Evolutionary conservation across 1,140 invertebrate species (phyloP).

Genomic region (Drosophila nasuta): DNA sequence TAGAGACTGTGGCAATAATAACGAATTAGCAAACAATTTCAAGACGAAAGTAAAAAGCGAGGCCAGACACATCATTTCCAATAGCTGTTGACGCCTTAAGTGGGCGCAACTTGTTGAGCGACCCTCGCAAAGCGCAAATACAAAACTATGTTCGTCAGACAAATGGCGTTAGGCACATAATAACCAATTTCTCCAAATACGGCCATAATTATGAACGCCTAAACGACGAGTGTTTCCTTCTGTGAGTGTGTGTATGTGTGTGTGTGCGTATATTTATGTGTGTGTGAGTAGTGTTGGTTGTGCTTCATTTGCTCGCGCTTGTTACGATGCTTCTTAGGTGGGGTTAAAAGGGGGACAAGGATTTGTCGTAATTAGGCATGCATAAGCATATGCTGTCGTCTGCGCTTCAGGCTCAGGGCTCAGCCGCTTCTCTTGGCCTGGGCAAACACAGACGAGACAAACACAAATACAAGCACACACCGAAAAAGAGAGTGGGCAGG

Average conservation of each 20-base stretch:
- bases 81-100: neutral
- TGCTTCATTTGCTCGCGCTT: conserved; percentile 74
- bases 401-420: conserved; percentile 59
- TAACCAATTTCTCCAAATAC: conserved; percentile 83
- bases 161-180: conserved; percentile 83
- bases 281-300: conserved; percentile 36
- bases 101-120: conserved; percentile 20
- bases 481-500: neutral
- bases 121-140: conserved; percentile 36
- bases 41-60: conserved; percentile 44
- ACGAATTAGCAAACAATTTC: conserved; percentile 79
- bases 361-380: conserved; percentile 83
- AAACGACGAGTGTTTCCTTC: conserved; percentile 1
- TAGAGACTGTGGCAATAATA: conserved; percentile 70
- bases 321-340: conserved; percentile 38
- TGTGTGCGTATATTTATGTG: conserved; percentile 24
- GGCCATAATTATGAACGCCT: conserved; percentile 79
- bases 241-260: conserved; percentile 9
- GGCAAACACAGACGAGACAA: conserved; percentile 65
- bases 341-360: conserved; percentile 54
- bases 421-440: conserved; percentile 44
- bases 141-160: conserved; percentile 80
- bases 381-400: conserved; percentile 82
- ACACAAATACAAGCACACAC: conserved; percentile 40
- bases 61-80: conserved; percentile 35